Conservation (phyloP, 2,888 invertebrate species). For the Allolobophora icterica region DNA sequence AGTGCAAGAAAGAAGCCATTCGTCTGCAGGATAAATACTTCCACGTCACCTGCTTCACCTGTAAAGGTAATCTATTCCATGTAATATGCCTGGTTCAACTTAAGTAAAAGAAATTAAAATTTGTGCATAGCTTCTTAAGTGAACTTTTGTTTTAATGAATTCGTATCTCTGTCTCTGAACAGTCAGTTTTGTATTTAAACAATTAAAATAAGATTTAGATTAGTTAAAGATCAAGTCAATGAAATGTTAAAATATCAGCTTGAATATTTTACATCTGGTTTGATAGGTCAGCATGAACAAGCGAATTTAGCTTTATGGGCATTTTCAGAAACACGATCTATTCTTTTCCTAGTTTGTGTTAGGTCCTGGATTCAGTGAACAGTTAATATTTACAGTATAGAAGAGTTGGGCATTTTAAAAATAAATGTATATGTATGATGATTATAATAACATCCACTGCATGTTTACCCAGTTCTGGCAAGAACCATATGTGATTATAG, state of each 20-base stretch:
- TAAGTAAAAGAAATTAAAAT: background rate
- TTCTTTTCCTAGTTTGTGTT: too few relatives aligned
- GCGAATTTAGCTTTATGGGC: too few relatives aligned
- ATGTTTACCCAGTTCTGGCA: too few relatives aligned
- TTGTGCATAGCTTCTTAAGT: background rate
- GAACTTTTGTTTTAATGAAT: background rate
- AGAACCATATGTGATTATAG: too few relatives aligned
- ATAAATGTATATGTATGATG: too few relatives aligned
- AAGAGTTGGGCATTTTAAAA: too few relatives aligned
- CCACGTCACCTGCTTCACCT: slow-evolving; percentile 41
- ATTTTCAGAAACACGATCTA: too few relatives aligned
- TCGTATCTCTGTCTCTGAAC: background rate
- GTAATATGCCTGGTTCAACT: background rate
- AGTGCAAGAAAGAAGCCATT: slow-evolving; percentile 44
- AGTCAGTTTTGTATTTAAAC: background rate
- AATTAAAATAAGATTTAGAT: background rate
- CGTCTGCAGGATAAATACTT: slow-evolving; percentile 42
- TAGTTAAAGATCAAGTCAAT: background rate
- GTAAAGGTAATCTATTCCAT: slow-evolving; percentile 36
- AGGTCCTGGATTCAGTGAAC: too few relatives aligned
- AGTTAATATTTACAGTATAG: too few relatives aligned
- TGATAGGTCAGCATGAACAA: too few relatives aligned
- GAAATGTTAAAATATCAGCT: background rate
- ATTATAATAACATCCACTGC: too few relatives aligned
- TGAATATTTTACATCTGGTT: background rate